Base-by-base conservation (phyloP, 2,888 invertebrate species). In the Bugula neritina region DNA sequence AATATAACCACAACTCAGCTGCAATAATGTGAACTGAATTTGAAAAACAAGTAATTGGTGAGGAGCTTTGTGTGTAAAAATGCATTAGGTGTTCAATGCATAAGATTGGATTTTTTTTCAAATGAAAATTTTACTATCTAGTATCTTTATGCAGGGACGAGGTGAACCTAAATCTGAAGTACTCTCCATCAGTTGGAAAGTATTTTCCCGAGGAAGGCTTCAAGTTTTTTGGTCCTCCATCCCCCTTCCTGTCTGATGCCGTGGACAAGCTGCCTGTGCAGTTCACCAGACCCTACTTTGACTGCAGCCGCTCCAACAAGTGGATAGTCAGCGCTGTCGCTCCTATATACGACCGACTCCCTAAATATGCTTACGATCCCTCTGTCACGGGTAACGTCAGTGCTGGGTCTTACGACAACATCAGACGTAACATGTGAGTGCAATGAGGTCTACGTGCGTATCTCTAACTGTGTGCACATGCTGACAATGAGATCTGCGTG, bases 271-370 rank as follows among this genome's bases (percentile, higher is more conserved):
- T 96, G 0, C 97, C 97, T 21, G 92, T 98, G 0, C 91, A 92
- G 82, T 96, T 93, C 90, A 94, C 94, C 0, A 87, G 90, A 73
- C 97, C 97, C 0, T 98, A 97, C 83, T 98, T 93, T 83, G 97
- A 98, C 86, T 98, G 97, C 83, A 93, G 92, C 2, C 87, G 95
- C 75, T 91, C 95, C 0, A 95, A 97, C 85, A 92, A 94, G 81
- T 98, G 98, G 98, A 86, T 97, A 52, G 91, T 97, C 10, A 92
- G 91, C 31, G 96, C 95, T 0, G 92, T 94, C 0, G 92, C 93
- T 29, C 97, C 97, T 0, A 91, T 98, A 54, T 94, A 94, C 1
- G 98, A 98, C 82, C 93, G 95, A 77, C 95, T 92, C 85, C 96
- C 96, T 0, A 75, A 84, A 75, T 84, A 84, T 74, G 80, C 73